These are phyloP conservation scores for Caenorhabditis wallacei DNA, from an alignment of 2,888 invertebrate genomes.

Conservation along the genomic window DNA sequence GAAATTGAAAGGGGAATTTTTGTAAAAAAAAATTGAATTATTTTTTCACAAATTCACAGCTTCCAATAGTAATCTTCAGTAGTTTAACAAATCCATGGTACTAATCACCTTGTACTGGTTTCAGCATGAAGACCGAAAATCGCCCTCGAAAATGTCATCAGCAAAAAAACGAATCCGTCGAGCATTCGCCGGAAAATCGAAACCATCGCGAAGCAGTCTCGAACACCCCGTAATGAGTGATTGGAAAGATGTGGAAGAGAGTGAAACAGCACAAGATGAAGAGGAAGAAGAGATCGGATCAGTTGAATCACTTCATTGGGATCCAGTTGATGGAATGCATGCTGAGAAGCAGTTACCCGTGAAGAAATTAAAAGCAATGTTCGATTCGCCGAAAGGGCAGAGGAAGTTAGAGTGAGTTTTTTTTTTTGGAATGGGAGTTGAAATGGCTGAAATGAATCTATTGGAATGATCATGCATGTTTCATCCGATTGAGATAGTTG, in stretches of 20 bases:
- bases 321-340: conserved; percentile 82
- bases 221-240: conserved; percentile 76
- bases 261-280: conserved; percentile 58
- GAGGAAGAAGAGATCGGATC: conserved; percentile 71
- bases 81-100: too few species aligned
- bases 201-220: conserved; percentile 56
- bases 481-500: neutral
- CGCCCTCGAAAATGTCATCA: conserved; percentile 78
- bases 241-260: conserved; percentile 69
- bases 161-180: conserved; percentile 76
- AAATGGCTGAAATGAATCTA: conserved; percentile 4
- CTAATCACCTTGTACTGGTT: conserved; percentile 15
- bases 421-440: too few species aligned
- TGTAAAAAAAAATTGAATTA: too few species aligned
- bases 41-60: too few species aligned
- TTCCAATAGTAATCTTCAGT: too few species aligned
- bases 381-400: conserved; percentile 73
- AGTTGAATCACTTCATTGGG: conserved; percentile 80
- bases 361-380: conserved; percentile 79
- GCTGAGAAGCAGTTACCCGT: conserved; percentile 83
- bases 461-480: neutral
- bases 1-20: too few species aligned
- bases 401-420: conserved; percentile 66
- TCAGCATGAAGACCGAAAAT: conserved; percentile 67
- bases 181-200: conserved; percentile 71